phyloP scores from a whole-genome alignment of 2,113 vertebrate species.

The Strix aluco region DNA sequence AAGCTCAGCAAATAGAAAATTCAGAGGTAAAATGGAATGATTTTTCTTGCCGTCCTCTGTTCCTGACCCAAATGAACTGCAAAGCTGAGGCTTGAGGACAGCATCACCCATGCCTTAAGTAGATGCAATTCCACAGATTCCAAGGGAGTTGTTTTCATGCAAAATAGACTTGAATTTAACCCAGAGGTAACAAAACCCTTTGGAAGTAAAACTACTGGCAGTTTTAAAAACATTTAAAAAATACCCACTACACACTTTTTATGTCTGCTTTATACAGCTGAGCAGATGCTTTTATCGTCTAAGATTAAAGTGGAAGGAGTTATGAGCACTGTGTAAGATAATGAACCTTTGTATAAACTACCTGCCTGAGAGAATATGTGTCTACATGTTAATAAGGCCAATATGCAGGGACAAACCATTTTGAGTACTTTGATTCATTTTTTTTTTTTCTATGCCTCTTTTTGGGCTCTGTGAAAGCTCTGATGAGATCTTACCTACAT shows the following conservation, averaged over 20 bases:
- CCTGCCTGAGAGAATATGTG: neutral
- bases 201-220: neutral
- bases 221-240: neutral
- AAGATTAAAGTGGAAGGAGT: neutral
- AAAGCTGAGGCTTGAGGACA: neutral
- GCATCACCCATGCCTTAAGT: neutral
- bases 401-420: neutral
- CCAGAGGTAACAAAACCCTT: neutral
- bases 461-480: neutral
- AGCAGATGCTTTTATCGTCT: neutral
- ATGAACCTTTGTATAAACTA: constrained; percentile 1
- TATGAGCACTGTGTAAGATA: neutral
- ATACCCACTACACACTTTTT: neutral
- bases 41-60: neutral
- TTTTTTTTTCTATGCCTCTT: neutral
- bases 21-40: neutral
- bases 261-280: neutral
- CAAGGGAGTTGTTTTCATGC: neutral
- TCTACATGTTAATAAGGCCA: neutral
- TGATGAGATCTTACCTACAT: neutral
- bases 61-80: neutral
- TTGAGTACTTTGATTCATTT: neutral
- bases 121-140: neutral
- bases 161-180: neutral
- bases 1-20: neutral